Conservation (phyloP, 2,113 vertebrate species). For the Saimiri boliviensis region DNA sequence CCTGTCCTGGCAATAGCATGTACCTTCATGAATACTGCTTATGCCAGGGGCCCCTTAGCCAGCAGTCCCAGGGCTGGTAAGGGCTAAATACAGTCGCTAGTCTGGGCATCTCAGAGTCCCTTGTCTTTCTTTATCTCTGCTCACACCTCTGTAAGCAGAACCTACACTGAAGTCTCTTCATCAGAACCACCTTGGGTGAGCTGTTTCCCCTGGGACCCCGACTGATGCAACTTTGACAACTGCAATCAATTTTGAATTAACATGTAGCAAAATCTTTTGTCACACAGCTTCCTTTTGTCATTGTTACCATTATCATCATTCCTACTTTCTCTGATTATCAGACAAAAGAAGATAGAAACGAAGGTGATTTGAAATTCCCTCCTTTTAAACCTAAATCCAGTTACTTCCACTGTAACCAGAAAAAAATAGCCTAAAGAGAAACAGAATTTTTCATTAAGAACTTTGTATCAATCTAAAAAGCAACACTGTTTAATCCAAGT, state of each 20-base stretch:
- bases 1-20: neutral
- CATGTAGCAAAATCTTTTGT: constrained; percentile 32
- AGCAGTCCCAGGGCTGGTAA: neutral
- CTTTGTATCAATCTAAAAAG: neutral
- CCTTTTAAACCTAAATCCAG: neutral
- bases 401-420: neutral
- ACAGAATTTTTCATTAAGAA: constrained; percentile 21
- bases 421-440: neutral
- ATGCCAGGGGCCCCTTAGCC: neutral
- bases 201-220: neutral
- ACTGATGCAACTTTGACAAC: constrained; percentile 25
- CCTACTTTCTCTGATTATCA: constrained; percentile 1
- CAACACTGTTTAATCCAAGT: neutral
- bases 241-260: constrained; percentile 50
- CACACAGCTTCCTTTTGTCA: constrained; percentile 46
- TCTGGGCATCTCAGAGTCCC: neutral
- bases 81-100: neutral
- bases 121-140: neutral
- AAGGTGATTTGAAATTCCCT: constrained; percentile 41
- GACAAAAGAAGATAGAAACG: neutral
- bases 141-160: neutral
- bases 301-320: neutral
- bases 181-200: neutral
- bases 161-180: neutral
- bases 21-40: neutral